Conservation (phyloP, 2,113 vertebrate species). For the Cranoglanis bouderius region DNA sequence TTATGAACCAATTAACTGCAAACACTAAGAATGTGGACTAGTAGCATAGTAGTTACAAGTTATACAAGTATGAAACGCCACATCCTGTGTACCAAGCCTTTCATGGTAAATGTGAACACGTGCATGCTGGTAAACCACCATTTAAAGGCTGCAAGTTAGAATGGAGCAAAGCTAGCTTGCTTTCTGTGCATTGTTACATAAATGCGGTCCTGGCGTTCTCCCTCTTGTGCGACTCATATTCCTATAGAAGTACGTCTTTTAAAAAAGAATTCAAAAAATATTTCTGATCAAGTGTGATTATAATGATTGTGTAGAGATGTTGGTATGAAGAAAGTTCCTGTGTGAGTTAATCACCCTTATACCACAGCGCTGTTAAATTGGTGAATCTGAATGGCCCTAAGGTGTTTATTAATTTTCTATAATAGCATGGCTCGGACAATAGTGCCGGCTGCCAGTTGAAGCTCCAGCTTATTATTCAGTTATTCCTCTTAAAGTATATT, state of each 20-base stretch:
- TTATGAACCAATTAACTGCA: background rate
- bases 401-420: conserved; percentile 2
- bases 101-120: background rate
- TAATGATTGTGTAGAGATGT: background rate
- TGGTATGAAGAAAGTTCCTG: background rate
- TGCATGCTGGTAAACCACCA: background rate
- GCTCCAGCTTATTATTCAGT: background rate
- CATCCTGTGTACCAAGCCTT: background rate
- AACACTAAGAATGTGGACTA: background rate
- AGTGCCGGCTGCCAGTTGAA: background rate
- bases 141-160: background rate
- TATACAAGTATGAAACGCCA: background rate
- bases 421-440: background rate
- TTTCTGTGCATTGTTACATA: background rate
- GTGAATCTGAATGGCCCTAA: conserved; percentile 3
- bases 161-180: background rate
- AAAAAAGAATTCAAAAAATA: background rate
- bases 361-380: background rate
- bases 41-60: background rate
- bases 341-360: background rate
- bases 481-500: background rate
- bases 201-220: background rate
- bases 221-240: background rate
- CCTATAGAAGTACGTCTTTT: background rate
- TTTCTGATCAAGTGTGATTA: background rate